Conservation (phyloP, 2,113 vertebrate genomes). For the Hyaena hyaena region DNA sequence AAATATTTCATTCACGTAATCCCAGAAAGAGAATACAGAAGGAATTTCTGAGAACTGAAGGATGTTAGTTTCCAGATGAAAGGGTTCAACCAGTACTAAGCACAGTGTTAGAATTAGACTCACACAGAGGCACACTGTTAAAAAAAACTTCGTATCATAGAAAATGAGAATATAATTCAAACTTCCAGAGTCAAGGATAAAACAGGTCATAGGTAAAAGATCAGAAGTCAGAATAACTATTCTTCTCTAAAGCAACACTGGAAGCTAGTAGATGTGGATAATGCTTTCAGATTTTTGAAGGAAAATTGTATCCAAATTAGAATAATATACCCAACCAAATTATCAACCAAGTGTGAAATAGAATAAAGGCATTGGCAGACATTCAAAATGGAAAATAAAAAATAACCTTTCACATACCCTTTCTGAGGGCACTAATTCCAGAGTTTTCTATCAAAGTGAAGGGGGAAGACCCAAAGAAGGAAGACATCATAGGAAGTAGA, state of each 20-base stretch:
- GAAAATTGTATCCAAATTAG: slow-evolving; percentile 17
- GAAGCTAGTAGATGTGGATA: neutral
- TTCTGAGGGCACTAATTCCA: neutral
- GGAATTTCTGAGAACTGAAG: neutral
- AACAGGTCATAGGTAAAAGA: neutral
- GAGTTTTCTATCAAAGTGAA: neutral
- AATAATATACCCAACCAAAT: neutral
- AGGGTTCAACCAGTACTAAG: neutral
- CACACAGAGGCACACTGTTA: neutral
- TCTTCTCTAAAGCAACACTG: neutral
- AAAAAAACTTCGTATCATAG: neutral
- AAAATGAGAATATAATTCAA: neutral
- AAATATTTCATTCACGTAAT: neutral
- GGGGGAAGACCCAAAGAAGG: neutral
- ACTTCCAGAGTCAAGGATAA: neutral
- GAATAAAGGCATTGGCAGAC: neutral
- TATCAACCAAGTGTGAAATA: neutral
- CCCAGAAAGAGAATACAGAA: neutral
- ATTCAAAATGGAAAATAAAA: neutral
- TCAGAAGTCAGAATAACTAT: neutral
- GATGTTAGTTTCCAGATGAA: neutral
- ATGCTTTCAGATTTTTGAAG: neutral
- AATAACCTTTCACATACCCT: neutral
- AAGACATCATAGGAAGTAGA: neutral
- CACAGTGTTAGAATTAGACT: neutral